phyloP scores from a whole-genome alignment of 1,140 invertebrate genomes.

The Drusus annulatus region DNA sequence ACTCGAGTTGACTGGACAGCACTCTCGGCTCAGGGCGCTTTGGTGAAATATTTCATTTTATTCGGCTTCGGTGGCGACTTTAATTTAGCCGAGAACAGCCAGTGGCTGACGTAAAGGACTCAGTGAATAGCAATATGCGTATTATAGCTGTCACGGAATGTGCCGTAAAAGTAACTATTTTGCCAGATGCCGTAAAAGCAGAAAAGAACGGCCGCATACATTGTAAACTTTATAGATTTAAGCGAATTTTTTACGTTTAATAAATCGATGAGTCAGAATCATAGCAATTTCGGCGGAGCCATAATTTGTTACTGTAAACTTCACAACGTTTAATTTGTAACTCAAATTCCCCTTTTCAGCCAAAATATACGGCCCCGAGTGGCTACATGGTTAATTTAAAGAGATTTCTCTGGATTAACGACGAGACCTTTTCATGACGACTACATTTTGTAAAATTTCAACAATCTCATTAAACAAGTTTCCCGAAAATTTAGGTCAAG shows the following conservation, averaged over 20 bases:
- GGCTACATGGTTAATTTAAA: neutral
- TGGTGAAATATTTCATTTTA: slow-evolving; percentile 45
- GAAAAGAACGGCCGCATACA: slow-evolving; percentile 16
- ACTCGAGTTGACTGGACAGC: slow-evolving; percentile 35
- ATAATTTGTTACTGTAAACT: neutral
- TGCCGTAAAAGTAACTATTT: slow-evolving; percentile 40
- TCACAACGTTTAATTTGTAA: neutral
- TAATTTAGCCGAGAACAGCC: slow-evolving; percentile 34
- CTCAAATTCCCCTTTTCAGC: neutral
- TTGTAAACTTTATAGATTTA: slow-evolving; percentile 38
- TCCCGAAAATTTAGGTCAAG: slow-evolving; percentile 27
- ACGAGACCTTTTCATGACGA: slow-evolving; percentile 13
- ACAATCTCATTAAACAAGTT: slow-evolving; percentile 39
- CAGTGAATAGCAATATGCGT: slow-evolving; percentile 40
- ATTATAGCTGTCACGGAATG: slow-evolving; percentile 36
- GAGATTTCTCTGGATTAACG: neutral
- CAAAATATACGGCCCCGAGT: neutral
- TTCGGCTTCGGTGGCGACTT: slow-evolving; percentile 36
- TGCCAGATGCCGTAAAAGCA: slow-evolving; percentile 34
- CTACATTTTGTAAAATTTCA: slow-evolving; percentile 33
- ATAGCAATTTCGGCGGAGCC: neutral
- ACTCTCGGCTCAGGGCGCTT: slow-evolving; percentile 11
- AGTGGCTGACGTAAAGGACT: slow-evolving; percentile 34
- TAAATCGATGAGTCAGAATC: slow-evolving; percentile 32
- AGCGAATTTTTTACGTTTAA: slow-evolving; percentile 41